Conservation (phyloP, 2,113 vertebrate species). For the Grus americana region DNA sequence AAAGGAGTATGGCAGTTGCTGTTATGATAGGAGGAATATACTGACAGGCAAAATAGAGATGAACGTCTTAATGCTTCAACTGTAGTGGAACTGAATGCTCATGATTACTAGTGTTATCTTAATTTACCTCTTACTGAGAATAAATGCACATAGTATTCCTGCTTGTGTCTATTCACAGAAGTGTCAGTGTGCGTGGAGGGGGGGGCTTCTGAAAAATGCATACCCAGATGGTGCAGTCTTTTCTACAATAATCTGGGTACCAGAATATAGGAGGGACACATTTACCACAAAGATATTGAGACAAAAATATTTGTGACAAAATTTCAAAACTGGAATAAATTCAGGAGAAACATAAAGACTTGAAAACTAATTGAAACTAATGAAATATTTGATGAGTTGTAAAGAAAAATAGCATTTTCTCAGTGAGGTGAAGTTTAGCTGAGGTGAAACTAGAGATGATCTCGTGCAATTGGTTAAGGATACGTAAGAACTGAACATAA, state of each 20-base stretch:
- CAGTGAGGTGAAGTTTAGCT: background rate
- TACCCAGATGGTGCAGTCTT: background rate
- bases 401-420: background rate
- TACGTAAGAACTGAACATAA: background rate
- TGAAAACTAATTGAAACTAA: background rate
- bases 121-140: background rate
- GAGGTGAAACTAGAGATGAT: background rate
- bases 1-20: background rate
- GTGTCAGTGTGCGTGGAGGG: background rate
- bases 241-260: background rate
- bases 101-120: background rate
- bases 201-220: background rate
- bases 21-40: background rate
- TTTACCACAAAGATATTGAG: background rate
- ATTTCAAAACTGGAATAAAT: background rate
- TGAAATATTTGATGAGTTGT: background rate
- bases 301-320: background rate
- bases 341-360: background rate
- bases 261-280: background rate
- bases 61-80: background rate
- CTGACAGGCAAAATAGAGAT: background rate
- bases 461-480: background rate
- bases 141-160: background rate
- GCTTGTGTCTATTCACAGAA: background rate
- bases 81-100: background rate